Evolutionary conservation across 2,113 vertebrate genomes (phyloP), one percentile per base, ranked within the genome.

Genomic region (Sapayoa aenigma): DNA sequence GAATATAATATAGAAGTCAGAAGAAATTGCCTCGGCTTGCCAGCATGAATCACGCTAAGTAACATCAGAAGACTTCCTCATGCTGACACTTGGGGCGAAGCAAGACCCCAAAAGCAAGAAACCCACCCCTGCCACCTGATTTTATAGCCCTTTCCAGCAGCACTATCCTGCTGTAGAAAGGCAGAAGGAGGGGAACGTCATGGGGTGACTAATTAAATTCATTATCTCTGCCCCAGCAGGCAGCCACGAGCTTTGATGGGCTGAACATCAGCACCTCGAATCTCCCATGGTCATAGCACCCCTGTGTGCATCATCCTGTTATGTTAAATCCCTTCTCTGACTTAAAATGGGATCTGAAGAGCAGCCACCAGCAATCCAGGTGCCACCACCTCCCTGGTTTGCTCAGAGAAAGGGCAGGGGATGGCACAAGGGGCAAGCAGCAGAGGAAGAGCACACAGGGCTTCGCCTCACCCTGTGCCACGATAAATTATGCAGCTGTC

Each of bases 401-500:
- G 58, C 67, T 87, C 5, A 0, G 56, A 78, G 35, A 81, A 91
- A 93, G 75, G 83, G 58, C 74, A 46, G 0, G 6, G 62, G 67
- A 23, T 73, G 90, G 71, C 94, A 96, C 80, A 27, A 55, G 65
- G 90, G 82, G 76, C 59, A 84, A 24, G 68, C 53, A 52, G 58
- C 46, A 19, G 68, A 90, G 69, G 81, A 84, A 92, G 77, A 87
- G 80, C 58, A 15, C 56, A 28, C 52, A 9, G 14, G 14, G 88
- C 71, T 91, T 94, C 7, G 52, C 41, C 85, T 92, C 94, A 76
- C 95, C 94, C 95, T n/a, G 56, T 84, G 67, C 50, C 72, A 78
- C 91, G 75, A 97, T 97, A 95, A 98, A 97, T 97, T 97, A 98
- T 96, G 95, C 96, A 97, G 95, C 95, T 89, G 94, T 69, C 96